Evolutionary conservation across 2,888 invertebrate species (phyloP), one percentile per base, ranked within the genome.

Genomic region (Eurois occulta): DNA sequence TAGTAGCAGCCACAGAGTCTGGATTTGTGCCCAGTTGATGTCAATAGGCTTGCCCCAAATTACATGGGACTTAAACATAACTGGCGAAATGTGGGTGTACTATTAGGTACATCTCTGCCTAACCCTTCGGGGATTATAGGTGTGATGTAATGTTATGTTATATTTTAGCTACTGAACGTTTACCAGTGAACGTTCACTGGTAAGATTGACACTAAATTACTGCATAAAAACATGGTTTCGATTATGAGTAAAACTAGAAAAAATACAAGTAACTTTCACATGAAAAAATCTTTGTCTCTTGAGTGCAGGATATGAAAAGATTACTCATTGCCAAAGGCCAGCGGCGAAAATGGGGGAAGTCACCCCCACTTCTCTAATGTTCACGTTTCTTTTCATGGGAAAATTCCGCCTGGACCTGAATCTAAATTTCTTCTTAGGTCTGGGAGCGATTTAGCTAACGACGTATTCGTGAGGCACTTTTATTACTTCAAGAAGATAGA

Each of bases 321-420:
- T 58, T 68, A 60, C 73, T 84, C 72, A 72, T 64, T 78, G 52
- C 69, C n/a, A 84, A 75, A 84, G 75, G 70, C 71, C n/a, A 32
- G 48, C 8, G 38, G 46, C 38, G 18, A 55, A 78, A 79, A 78
- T 78, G 67, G 72, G 46, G 48, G 43, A 80, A 52, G 66, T 62
- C 71, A 67, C 32, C 60, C 65, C 28, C 28, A 43, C 2, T 7
- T 43, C 35, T 4, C 72, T 66, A 46, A 71, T 75, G 80, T 72
- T 55, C 72, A 46, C 81, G 68, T 85, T 75, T 85, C 81, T 82
- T 80, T 83, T 85, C 71, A 83, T 80, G 58, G 41, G 71, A 68
- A 65, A 60, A 28, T 62, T 85, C 46, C 11, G 74, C 4, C 43
- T 74, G 74, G 58, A 64, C 67, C 55, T 79, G 72, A 81, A 79